Conservation (phyloP, 2,888 invertebrate species). For the Hypsopygia costalis region DNA sequence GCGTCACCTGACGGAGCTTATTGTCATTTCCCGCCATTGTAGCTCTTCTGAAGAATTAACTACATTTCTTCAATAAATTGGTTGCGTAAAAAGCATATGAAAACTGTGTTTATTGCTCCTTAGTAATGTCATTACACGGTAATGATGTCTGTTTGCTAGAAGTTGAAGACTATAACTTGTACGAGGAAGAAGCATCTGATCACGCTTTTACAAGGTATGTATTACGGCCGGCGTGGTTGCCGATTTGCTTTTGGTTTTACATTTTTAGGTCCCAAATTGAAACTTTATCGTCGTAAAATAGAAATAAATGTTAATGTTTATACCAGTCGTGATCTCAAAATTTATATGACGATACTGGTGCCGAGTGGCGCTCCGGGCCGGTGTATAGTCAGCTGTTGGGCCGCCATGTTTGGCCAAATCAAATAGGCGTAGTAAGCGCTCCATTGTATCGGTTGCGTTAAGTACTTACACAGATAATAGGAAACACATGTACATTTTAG, state of each 20-base stretch:
- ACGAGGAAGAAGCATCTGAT: slow-evolving; percentile 78
- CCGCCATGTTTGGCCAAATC: slow-evolving; percentile 78
- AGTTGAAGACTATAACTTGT: slow-evolving; percentile 77
- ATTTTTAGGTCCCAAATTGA: slow-evolving; percentile 12
- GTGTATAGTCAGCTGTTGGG: slow-evolving; percentile 79
- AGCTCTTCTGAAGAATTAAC: slow-evolving; percentile 55
- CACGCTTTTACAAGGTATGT: slow-evolving; percentile 76
- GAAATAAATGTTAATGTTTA: slow-evolving; percentile 18
- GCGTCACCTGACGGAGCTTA: slow-evolving; percentile 80
- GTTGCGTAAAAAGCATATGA: slow-evolving; percentile 55
- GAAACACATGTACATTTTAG: slow-evolving; percentile 42
- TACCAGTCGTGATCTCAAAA: slow-evolving; percentile 28
- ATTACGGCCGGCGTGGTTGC: slow-evolving; percentile 70
- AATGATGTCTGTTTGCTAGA: slow-evolving; percentile 78
- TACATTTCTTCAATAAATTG: slow-evolving; percentile 34
- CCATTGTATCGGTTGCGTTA: slow-evolving; percentile 39
- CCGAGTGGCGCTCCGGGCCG: slow-evolving; percentile 74
- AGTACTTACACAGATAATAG: slow-evolving; percentile 33
- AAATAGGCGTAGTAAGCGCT: slow-evolving; percentile 77
- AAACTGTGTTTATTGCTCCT: slow-evolving; percentile 33
- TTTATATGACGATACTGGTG: slow-evolving; percentile 62
- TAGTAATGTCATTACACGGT: slow-evolving; percentile 79
- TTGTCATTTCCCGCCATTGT: slow-evolving; percentile 82
- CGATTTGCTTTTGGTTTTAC: slow-evolving; percentile 20
- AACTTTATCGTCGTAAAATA: slow-evolving; percentile 3